A percentile compares a stretch with the other conserved stretches of the same genome.
Conservation (phyloP, 2,888 invertebrate genomes). For the Drosophila meridiana region DNA sequence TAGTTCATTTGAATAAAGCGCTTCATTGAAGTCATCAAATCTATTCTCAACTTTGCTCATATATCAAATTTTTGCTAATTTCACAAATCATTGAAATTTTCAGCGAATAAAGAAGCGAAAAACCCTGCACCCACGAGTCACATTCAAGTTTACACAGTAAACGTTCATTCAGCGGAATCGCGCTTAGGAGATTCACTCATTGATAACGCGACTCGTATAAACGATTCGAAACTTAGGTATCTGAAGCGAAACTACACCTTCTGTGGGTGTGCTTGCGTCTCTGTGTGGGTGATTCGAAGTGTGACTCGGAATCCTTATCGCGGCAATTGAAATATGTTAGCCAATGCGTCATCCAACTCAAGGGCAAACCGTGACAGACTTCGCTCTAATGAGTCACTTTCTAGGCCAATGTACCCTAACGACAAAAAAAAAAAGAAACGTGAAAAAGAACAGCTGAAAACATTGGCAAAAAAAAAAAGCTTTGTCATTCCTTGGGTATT, state of each 20-base stretch:
- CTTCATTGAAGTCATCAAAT: neutral
- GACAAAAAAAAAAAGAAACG: neutral
- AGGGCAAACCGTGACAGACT: slow-evolving; percentile 41
- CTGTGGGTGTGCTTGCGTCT: neutral
- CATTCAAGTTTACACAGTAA: slow-evolving; percentile 51
- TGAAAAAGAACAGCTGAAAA: slow-evolving; percentile 20
- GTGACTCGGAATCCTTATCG: slow-evolving; percentile 58
- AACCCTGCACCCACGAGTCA: slow-evolving; percentile 21
- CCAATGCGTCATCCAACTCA: slow-evolving; percentile 45
- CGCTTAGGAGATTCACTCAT: slow-evolving; percentile 19
- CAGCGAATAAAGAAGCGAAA: neutral
- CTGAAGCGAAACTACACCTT: neutral
- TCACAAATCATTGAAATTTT: slow-evolving; percentile 59
- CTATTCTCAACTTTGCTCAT: neutral
- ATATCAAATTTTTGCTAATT: slow-evolving; percentile 29
- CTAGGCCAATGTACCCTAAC: slow-evolving; percentile 25
- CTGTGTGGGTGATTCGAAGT: slow-evolving; percentile 10
- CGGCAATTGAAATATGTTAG: slow-evolving; percentile 7
- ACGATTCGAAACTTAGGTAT: slow-evolving; percentile 15
- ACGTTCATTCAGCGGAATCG: slow-evolving; percentile 43
- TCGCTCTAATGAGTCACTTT: slow-evolving; percentile 49
- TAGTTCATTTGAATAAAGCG: neutral
- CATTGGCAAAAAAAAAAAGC: slow-evolving; percentile 29
- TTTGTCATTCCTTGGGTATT: slow-evolving; percentile 27
- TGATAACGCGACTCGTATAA: slow-evolving; percentile 32